Evolutionary conservation across 2,888 invertebrate species (phyloP).

Genomic region (Laspeyria flexula): DNA sequence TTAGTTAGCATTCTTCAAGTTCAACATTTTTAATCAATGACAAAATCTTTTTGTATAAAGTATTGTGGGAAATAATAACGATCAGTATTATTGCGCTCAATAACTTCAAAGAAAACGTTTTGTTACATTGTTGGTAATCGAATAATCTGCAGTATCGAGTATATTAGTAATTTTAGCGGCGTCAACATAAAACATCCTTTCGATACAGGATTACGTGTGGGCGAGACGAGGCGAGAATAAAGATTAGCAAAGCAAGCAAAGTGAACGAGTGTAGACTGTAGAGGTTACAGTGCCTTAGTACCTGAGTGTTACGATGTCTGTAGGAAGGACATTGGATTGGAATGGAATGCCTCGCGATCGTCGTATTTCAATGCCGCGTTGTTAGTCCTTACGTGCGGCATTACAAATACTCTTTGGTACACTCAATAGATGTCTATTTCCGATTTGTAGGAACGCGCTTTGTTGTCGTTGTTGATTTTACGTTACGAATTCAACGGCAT

Average conservation of each 20-base stretch:
- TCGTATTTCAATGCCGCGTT: constrained; percentile 59
- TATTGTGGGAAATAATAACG: neutral
- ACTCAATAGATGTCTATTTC: constrained; percentile 50
- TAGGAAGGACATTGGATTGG: constrained; percentile 63
- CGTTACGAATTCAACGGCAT: constrained; percentile 30
- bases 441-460: constrained; percentile 44
- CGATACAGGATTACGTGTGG: constrained; percentile 52
- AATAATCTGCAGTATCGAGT: constrained; percentile 20
- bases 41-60: neutral
- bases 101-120: neutral
- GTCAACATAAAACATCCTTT: constrained; percentile 47
- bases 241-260: constrained; percentile 19
- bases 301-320: constrained; percentile 14
- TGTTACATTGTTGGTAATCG: constrained; percentile 10
- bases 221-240: constrained; percentile 46
- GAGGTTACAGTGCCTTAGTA: too few species aligned
- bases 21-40: neutral
- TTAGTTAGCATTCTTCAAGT: neutral
- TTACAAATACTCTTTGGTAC: constrained; percentile 48
- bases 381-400: constrained; percentile 52
- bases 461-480: constrained; percentile 17
- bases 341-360: constrained; percentile 58
- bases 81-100: neutral
- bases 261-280: neutral
- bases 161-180: constrained; percentile 34